Conservation (phyloP, 2,888 invertebrate species). For the Caenorhabditis plicata region DNA sequence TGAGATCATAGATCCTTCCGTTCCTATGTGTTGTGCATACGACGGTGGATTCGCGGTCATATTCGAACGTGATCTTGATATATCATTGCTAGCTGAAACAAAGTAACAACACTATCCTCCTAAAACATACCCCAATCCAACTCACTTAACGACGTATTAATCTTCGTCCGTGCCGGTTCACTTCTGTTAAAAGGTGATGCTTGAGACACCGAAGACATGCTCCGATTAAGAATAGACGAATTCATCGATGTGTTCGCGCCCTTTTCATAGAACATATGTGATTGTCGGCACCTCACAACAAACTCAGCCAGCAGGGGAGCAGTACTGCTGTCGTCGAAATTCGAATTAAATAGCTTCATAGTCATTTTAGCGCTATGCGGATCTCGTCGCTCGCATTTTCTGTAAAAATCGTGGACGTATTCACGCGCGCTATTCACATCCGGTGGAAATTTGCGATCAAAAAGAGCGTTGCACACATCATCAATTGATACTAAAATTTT, state of each 20-base stretch:
- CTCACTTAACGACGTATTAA: constrained; percentile 19
- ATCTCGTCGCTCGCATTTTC: constrained; percentile 25
- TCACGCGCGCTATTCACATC: constrained; percentile 9
- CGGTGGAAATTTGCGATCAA: constrained; percentile 6
- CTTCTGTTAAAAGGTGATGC: constrained; percentile 24
- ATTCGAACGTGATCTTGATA: too few species aligned
- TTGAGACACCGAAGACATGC: too few species aligned
- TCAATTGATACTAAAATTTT: constrained; percentile 4
- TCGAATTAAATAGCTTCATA: constrained; percentile 2
- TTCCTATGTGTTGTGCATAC: too few species aligned
- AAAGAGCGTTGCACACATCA: constrained; percentile 3
- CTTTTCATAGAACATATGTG: constrained; percentile 10
- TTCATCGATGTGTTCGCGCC: constrained; percentile 2
- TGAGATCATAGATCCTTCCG: too few species aligned
- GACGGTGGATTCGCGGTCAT: too few species aligned
- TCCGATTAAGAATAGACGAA: too few species aligned
- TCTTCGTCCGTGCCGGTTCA: constrained; percentile 15
- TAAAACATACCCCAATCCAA: too few species aligned
- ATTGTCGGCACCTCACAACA: constrained; percentile 25
- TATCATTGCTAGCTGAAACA: too few species aligned
- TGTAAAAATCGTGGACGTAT: constrained; percentile 14
- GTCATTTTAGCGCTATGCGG: constrained; percentile 4
- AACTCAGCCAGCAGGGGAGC: constrained; percentile 18
- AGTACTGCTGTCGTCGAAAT: constrained; percentile 7
- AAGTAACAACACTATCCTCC: too few species aligned